Conservation (phyloP, 2,888 invertebrate genomes). For the Blastobasis adustella region DNA sequence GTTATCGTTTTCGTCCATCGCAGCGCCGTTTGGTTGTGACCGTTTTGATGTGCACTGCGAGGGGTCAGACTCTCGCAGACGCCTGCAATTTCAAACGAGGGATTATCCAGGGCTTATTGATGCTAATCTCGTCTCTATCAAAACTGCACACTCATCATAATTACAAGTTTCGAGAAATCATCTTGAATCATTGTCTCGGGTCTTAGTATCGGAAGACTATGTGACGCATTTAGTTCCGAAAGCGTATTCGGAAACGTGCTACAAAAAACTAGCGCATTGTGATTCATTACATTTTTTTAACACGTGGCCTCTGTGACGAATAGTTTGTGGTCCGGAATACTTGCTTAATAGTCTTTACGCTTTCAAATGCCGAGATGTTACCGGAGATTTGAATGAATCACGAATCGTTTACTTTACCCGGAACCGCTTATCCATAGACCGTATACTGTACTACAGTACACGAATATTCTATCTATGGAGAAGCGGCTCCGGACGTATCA, state of each 20-base stretch:
- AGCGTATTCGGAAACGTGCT: background rate
- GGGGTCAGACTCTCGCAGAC: constrained; percentile 21
- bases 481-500: too few relatives aligned
- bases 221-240: constrained; percentile 13
- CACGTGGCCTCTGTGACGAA: background rate
- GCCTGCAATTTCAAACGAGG: constrained; percentile 5
- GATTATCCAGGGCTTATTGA: constrained; percentile 22
- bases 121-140: constrained; percentile 12
- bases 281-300: constrained; percentile 3
- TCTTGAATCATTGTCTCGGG: constrained; percentile 9
- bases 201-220: background rate
- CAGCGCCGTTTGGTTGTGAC: constrained; percentile 27
- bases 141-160: constrained; percentile 2
- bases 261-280: background rate
- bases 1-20: constrained; percentile 20
- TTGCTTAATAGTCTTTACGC: too few relatives aligned
- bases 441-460: too few relatives aligned
- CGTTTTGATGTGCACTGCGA: constrained; percentile 29
- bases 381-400: background rate
- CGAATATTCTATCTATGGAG: too few relatives aligned
- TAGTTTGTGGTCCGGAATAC: too few relatives aligned
- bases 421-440: too few relatives aligned
- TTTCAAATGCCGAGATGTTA: background rate
- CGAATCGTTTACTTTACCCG: too few relatives aligned
- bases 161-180: constrained; percentile 12